Conservation (phyloP, 2,797 vertebrate species). For the Aselliscus stoliczkanus region DNA sequence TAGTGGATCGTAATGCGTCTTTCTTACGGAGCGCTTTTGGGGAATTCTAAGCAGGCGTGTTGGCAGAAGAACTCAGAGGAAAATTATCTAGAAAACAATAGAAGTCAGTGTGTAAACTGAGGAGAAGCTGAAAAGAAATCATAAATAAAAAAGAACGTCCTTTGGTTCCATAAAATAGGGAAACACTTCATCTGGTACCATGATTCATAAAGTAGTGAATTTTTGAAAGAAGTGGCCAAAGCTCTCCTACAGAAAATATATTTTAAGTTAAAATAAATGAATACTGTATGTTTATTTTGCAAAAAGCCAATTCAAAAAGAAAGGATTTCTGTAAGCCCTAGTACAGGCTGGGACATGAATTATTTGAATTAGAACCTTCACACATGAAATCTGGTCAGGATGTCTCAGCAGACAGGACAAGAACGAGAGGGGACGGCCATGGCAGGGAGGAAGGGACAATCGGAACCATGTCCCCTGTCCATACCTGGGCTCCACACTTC, state of each 20-base stretch:
- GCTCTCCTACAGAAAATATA: not conserved
- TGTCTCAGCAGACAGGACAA: not conserved
- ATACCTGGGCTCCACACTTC: not conserved
- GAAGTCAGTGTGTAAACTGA: not conserved
- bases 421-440: accelerated
- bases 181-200: not conserved
- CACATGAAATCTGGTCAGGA: accelerated
- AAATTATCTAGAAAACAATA: not conserved
- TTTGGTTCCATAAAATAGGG: not conserved
- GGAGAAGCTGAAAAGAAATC: not conserved
- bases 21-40: not conserved
- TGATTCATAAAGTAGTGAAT: not conserved
- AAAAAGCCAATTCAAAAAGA: not conserved
- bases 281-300: accelerated
- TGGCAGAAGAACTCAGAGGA: not conserved
- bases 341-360: not conserved
- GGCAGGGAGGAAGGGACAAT: not conserved
- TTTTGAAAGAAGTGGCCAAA: too few relatives aligned
- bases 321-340: not conserved
- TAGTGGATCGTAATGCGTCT: not conserved
- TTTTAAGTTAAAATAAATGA: not conserved
- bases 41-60: not conserved
- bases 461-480: accelerated
- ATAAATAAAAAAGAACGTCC: not conserved
- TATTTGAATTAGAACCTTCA: accelerated